phyloP scores from a whole-genome alignment of 2,888 invertebrate genomes.

The Drosophila subquinaria region DNA sequence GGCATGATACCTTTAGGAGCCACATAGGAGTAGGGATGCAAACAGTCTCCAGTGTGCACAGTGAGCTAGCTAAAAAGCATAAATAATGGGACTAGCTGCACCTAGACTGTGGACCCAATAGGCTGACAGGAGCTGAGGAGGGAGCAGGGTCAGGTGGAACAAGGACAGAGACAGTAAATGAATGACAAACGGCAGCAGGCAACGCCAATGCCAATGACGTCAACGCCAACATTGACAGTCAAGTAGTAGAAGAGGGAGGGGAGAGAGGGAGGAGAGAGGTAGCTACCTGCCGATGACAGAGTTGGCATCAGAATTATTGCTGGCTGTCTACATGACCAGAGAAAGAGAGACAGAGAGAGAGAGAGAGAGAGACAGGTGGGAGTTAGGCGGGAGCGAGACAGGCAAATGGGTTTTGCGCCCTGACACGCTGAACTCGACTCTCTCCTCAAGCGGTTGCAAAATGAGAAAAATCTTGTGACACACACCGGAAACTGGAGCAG shows the following conservation, averaged over 20 bases:
- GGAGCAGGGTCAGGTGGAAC: slow-evolving; percentile 8
- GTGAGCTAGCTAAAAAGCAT: slow-evolving; percentile 73
- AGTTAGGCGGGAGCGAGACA: slow-evolving; percentile 39
- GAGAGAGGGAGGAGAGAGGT: slow-evolving; percentile 1
- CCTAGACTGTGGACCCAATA: neutral
- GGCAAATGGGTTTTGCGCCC: slow-evolving; percentile 70
- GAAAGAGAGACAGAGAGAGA: slow-evolving; percentile 5
- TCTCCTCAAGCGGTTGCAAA: slow-evolving; percentile 44
- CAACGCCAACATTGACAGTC: slow-evolving; percentile 74
- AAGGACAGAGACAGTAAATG: slow-evolving; percentile 47
- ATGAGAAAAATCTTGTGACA: slow-evolving; percentile 75
- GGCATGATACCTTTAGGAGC: slow-evolving; percentile 10
- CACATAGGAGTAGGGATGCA: slow-evolving; percentile 15
- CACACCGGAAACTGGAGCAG: slow-evolving; percentile 77
- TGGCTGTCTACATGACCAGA: slow-evolving; percentile 67
- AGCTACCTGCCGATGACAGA: slow-evolving; percentile 30
- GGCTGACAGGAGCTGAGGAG: neutral
- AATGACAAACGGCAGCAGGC: slow-evolving; percentile 71
- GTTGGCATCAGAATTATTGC: slow-evolving; percentile 73
- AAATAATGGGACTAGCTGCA: slow-evolving; percentile 63
- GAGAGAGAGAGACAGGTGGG: slow-evolving; percentile 4
- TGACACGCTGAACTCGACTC: slow-evolving; percentile 76
- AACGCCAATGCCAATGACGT: slow-evolving; percentile 76
- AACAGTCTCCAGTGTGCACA: slow-evolving; percentile 43
- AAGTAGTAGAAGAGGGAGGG: slow-evolving; percentile 40